Evolutionary conservation across 1,140 invertebrate genomes (phyloP).

Genomic region (Megalonaias nervosa): DNA sequence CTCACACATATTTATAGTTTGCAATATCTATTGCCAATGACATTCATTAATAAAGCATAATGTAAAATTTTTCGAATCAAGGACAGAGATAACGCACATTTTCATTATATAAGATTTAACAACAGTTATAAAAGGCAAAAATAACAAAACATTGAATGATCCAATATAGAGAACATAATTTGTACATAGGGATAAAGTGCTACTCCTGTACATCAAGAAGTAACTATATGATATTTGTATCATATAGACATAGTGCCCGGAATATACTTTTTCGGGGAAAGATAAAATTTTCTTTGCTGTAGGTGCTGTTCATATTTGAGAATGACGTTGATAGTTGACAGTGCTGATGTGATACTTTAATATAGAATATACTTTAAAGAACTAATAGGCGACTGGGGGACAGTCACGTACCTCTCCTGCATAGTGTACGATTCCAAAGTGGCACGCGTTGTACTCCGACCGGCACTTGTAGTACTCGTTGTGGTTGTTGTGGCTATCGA

Average conservation of each 20-base stretch:
- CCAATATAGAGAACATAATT: too few species aligned
- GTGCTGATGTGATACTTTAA: not conserved
- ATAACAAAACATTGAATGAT: too few species aligned
- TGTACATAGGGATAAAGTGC: not conserved
- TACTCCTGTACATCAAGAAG: not conserved
- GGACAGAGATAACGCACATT: too few species aligned
- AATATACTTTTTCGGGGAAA: not conserved
- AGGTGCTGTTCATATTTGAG: too few species aligned
- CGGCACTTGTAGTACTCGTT: slow-evolving; percentile 2
- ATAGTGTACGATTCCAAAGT: slow-evolving; percentile 37
- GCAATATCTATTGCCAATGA: too few species aligned
- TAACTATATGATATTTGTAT: not conserved
- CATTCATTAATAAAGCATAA: too few species aligned
- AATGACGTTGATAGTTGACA: too few species aligned
- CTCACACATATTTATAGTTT: too few species aligned
- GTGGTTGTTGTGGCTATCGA: slow-evolving; percentile 4
- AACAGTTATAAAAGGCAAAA: too few species aligned
- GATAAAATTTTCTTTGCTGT: not conserved
- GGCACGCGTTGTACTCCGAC: not conserved
- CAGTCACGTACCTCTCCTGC: slow-evolving; percentile 27
- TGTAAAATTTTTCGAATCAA: too few species aligned
- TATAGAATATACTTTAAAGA: not conserved
- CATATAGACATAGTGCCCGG: not conserved
- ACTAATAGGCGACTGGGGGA: not conserved
- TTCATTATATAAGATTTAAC: too few species aligned